Evolutionary conservation across 2,113 vertebrate genomes (phyloP).

Genomic region (Sula dactylatra): DNA sequence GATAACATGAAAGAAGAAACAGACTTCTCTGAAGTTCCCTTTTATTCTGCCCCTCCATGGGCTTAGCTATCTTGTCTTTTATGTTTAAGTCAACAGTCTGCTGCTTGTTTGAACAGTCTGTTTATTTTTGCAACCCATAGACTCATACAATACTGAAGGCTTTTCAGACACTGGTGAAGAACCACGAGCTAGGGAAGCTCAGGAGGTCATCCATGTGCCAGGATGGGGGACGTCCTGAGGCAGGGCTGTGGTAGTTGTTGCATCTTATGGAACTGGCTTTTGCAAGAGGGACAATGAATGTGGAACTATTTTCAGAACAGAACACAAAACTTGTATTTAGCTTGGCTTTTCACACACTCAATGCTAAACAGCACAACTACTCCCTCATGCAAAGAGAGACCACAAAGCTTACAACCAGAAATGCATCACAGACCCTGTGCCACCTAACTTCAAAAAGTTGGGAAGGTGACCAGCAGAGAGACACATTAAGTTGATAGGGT

Average conservation of each 20-base stretch:
- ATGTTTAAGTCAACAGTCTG: not conserved
- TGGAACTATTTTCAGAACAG: not conserved
- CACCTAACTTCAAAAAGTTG: not conserved
- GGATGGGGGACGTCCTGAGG: rapidly evolving
- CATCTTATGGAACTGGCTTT: not conserved
- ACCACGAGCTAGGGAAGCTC: not conserved
- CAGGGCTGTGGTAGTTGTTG: not conserved
- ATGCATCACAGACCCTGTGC: not conserved
- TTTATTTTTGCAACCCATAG: not conserved
- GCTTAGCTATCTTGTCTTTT: not conserved
- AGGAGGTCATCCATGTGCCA: not conserved
- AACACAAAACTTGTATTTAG: not conserved
- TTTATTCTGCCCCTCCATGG: not conserved
- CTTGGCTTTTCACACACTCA: not conserved
- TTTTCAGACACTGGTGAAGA: not conserved
- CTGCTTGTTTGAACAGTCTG: not conserved
- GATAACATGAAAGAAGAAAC: not conserved
- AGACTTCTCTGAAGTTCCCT: not conserved
- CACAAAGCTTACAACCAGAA: not conserved
- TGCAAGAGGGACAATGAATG: not conserved
- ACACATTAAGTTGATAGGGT: not conserved
- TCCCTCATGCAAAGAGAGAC: not conserved
- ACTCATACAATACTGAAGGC: not conserved
- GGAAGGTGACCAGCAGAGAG: not conserved
- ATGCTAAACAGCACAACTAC: not conserved